A percentile compares a stretch with the other conserved stretches of the same genome.
These are phyloP conservation scores for Sussaba pulchella DNA, from an alignment of 2,888 invertebrate genomes.

Conservation along the genomic window DNA sequence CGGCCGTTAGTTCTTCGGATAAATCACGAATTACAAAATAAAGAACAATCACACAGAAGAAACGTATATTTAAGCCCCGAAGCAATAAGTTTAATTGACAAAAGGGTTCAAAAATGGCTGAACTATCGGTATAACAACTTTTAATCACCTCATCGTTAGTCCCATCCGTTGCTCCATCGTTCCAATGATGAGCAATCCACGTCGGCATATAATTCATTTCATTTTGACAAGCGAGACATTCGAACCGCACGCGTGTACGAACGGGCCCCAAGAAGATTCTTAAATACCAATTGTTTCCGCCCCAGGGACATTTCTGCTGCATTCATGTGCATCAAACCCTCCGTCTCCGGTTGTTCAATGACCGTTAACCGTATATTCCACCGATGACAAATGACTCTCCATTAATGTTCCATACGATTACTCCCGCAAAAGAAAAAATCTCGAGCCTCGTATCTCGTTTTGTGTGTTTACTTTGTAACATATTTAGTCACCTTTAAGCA, in stretches of 20 bases:
- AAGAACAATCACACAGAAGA: too few species aligned
- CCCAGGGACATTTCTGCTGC: too few species aligned
- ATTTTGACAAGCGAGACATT: too few species aligned
- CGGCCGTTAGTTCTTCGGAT: too few species aligned
- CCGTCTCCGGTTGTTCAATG: background rate
- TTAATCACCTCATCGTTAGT: background rate
- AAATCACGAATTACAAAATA: too few species aligned
- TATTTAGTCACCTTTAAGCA: slow-evolving; percentile 76
- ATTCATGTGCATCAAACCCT: background rate
- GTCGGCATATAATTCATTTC: background rate
- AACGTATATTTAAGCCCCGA: background rate
- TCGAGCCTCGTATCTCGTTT: slow-evolving; percentile 19
- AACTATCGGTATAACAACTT: slow-evolving; percentile 1
- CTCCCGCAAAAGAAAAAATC: slow-evolving; percentile 6
- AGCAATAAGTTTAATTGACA: background rate
- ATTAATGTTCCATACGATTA: slow-evolving; percentile 7
- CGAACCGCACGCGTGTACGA: background rate
- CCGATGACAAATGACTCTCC: slow-evolving; percentile 38
- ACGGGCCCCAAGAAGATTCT: background rate
- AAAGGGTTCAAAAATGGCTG: background rate
- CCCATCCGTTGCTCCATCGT: background rate
- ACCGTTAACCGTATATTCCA: background rate
- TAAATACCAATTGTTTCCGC: background rate
- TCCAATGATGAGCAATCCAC: background rate
- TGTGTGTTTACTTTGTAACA: slow-evolving; percentile 54